Evolutionary conservation across 1,140 invertebrate species (phyloP), one percentile per base, ranked within the genome.

Genomic region (Neotoxoptera formosana): DNA sequence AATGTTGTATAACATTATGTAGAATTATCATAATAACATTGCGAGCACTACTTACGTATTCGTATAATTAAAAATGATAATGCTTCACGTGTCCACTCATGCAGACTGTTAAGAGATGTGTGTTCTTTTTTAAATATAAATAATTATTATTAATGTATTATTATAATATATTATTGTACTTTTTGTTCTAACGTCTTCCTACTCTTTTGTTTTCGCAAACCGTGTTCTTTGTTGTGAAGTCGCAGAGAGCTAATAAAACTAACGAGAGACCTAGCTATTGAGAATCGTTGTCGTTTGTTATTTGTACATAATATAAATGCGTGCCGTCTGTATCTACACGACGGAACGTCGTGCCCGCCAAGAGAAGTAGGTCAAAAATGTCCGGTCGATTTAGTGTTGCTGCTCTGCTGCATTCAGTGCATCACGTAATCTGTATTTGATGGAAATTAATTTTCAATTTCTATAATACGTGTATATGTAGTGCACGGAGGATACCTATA

Each of bases 311-410:
- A 87, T 48, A 41, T 60, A 90, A 90, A 90, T 90, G 53, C 89
- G 89, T 90, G 53, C 56, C 89, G 34, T 60, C 17, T 45, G 25
- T 90, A 51, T 93, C 34, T 53, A 56, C 48, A 84, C 48, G 89
- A 93, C 81, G 48, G 53, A 93, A 93, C 91, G 34, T 93, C 91
- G 91, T 93, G 81, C 91, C 81, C n/a, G 81, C 76, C 81, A 84
- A 81, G 34, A 86, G n/a, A 93, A 93, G 91, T 93, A 93, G 91
- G 91, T 93, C 91, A 93, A 56, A 93, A 92, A 56, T 93, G 91
- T 93, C 81, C 91, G 91, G 91, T 93, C 91, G 91, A 93, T 93
- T 86, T 45, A 20, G 89, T 47, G 88, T 56, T 36, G 51, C 36
- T 90, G 56, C 53, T 90, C 48, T 20, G 34, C 36, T 56, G n/a